These are phyloP conservation scores for Eremobia ochroleuca DNA, from an alignment of 2,888 invertebrate genomes.

Conservation along the genomic window DNA sequence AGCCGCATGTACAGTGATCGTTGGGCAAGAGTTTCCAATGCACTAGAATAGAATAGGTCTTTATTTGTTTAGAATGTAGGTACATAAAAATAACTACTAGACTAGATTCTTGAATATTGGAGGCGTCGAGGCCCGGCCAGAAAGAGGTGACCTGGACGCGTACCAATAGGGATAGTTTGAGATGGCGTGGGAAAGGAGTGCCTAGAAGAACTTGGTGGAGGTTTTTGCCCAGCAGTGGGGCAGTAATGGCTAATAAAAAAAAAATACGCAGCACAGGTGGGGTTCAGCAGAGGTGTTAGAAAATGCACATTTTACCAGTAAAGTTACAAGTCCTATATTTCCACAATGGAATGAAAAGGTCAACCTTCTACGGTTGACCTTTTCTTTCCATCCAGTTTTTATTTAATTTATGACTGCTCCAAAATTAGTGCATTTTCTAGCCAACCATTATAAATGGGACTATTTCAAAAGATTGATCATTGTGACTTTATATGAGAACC, in stretches of 20 bases:
- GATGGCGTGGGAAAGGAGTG: too few relatives aligned
- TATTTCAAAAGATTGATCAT: constrained; percentile 15
- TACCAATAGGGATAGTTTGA: too few relatives aligned
- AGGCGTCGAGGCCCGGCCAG: not conserved
- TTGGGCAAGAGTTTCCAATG: not conserved
- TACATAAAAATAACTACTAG: too few relatives aligned
- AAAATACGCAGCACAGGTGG: not conserved
- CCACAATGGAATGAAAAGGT: not conserved
- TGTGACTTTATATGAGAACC: constrained; percentile 4
- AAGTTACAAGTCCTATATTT: not conserved
- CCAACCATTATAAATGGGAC: not conserved
- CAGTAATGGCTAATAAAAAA: not conserved
- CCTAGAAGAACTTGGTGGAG: too few relatives aligned
- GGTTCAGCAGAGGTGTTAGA: not conserved
- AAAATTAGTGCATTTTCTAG: not conserved
- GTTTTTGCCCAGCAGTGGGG: not conserved
- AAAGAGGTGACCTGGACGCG: not conserved
- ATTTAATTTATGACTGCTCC: not conserved
- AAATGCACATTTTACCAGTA: not conserved
- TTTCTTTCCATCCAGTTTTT: not conserved
- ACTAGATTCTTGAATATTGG: not conserved
- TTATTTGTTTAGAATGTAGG: too few relatives aligned
- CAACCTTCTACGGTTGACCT: not conserved
- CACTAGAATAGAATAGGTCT: too few relatives aligned
- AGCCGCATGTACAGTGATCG: not conserved